Conservation (phyloP, 2,888 invertebrate genomes). For the Trimorus sp. region DNA sequence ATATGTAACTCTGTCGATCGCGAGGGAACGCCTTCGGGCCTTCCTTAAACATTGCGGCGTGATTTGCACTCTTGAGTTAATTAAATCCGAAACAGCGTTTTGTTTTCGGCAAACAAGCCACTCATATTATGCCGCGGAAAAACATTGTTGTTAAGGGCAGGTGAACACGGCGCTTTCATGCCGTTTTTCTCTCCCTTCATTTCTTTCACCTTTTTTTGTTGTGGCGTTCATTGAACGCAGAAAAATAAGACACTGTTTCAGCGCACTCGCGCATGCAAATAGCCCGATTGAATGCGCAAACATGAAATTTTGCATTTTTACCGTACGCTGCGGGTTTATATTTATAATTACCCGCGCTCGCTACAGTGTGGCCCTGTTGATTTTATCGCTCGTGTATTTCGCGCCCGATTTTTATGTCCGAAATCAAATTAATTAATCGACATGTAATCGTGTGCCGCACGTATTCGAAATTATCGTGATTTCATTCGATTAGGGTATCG, state of each 20-base stretch:
- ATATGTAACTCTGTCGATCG: too few relatives aligned
- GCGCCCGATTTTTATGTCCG: too few relatives aligned
- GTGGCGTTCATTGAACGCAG: constrained; percentile 22
- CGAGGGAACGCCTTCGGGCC: constrained; percentile 3
- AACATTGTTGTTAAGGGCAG: constrained; percentile 48
- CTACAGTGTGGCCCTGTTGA: too few relatives aligned
- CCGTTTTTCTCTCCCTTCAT: constrained; percentile 17
- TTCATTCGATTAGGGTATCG: too few relatives aligned
- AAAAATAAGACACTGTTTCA: constrained; percentile 51
- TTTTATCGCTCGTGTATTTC: too few relatives aligned
- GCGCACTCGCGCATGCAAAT: too few relatives aligned
- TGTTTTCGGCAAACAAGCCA: constrained; percentile 68
- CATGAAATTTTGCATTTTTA: constrained; percentile 6
- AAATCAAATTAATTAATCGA: too few relatives aligned
- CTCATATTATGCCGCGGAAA: constrained; percentile 47
- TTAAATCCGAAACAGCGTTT: constrained; percentile 69
- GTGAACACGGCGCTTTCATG: constrained; percentile 43
- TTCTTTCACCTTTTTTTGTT: constrained; percentile 19
- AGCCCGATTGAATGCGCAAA: constrained; percentile 36
- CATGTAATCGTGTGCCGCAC: too few relatives aligned
- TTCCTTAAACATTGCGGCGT: constrained; percentile 40
- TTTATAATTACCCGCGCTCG: too few relatives aligned
- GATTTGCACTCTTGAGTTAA: constrained; percentile 66
- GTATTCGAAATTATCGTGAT: too few relatives aligned
- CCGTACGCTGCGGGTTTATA: background rate